Percentiles rank a stretch among this genome's conserved stretches.
Evolutionary conservation across 2,113 vertebrate genomes (phyloP).

Genomic region (Casuarius casuarius): DNA sequence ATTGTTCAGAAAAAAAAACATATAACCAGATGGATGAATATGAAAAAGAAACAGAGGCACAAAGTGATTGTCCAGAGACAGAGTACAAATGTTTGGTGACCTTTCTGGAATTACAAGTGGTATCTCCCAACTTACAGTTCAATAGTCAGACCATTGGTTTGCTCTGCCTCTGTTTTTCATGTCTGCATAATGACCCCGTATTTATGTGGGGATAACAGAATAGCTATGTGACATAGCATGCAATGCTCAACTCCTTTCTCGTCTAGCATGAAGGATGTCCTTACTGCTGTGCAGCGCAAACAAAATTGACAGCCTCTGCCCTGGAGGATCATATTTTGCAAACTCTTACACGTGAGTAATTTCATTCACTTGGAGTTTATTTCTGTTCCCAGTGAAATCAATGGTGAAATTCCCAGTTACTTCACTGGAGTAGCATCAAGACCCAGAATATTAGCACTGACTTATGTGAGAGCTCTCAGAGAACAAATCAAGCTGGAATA

Average conservation of each 20-base stretch:
- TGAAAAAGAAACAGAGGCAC: background rate
- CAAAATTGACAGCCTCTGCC: background rate
- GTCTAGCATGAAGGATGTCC: background rate
- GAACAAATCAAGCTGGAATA: slow-evolving; percentile 4
- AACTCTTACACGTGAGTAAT: background rate
- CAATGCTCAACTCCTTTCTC: background rate
- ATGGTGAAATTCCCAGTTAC: background rate
- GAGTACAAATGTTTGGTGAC: background rate
- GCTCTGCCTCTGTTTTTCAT: background rate
- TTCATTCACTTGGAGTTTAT: background rate
- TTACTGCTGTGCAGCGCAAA: background rate
- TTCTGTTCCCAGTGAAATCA: background rate
- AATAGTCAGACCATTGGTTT: background rate
- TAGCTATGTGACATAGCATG: background rate
- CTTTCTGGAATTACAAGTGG: background rate
- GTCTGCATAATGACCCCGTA: background rate
- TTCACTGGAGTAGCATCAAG: background rate
- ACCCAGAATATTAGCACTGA: background rate
- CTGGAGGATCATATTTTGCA: background rate
- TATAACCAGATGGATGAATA: background rate
- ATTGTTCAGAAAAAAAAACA: background rate
- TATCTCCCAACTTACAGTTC: background rate
- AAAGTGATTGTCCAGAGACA: background rate
- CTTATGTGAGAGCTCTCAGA: background rate
- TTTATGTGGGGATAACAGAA: background rate